Evolutionary conservation across 2,888 invertebrate species (phyloP), one percentile per base, ranked within the genome.

Genomic region (Arenicola marina): DNA sequence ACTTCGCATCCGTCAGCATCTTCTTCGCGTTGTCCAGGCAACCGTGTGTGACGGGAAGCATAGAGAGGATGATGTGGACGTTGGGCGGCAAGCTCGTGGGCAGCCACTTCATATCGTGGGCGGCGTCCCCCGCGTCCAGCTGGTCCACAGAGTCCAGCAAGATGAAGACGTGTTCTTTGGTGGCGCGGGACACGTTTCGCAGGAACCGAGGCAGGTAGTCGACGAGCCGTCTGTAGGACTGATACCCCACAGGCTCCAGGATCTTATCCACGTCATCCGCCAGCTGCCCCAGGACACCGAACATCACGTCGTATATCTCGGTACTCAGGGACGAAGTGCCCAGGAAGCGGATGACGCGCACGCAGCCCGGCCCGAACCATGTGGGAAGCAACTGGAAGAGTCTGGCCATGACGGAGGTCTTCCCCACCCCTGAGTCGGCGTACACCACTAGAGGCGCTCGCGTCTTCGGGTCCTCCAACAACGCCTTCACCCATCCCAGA

Each of bases 71-170:
- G 24, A 78, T 51, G 54, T 74, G 72, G 28, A 80, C 67, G 63
- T 78, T 78, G 15, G 66, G 44, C 11, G 80, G 80, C 4, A 78
- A 68, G 18, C 11, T 15, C n/a, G 62, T 33, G 11, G 78, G 78
- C 43, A 80, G 58, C 80, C 80, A 80, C 21, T 70, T 65, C 70
- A 77, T 71, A 2, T 48, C 60, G 62, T 76, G 74, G 15, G 78
- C 75, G 64, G 73, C 68, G 58, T 76, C 62, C 24, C 48, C 38
- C 1, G 74, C 58, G 0, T 60, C 63, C 31, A 80, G 64, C 69
- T 80, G 80, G 60, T 80, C 79, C 11, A 80, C 56, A 1, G 80
- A 79, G 59, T 80, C 80, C 21, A 80, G 67, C 31, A 80, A 61
- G 53, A 80, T 76, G 15, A 78, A 65, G 4, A 78, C 59, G 2